phyloP scores from a whole-genome alignment of 2,113 vertebrate genomes.

The Excalfactoria chinensis region DNA sequence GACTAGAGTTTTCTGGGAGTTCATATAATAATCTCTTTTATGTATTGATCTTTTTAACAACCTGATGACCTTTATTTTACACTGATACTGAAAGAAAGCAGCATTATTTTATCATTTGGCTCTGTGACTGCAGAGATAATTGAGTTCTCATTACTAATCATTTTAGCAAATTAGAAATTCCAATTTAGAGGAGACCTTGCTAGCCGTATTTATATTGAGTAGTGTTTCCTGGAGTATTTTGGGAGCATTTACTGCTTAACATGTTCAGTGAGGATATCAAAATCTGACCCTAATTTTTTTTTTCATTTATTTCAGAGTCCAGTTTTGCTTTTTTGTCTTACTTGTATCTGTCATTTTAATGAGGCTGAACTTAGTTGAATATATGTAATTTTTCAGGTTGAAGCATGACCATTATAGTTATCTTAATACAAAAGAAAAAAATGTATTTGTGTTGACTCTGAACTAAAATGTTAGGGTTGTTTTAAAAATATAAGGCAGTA shows the following conservation, averaged over 20 bases:
- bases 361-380: neutral
- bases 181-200: neutral
- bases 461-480: neutral
- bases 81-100: conserved; percentile 45
- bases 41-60: conserved; percentile 58
- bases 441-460: neutral
- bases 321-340: neutral
- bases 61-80: conserved; percentile 73
- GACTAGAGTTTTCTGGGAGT: conserved; percentile 69
- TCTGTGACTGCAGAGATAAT: conserved; percentile 63
- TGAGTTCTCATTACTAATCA: conserved; percentile 64
- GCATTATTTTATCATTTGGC: conserved; percentile 42
- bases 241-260: neutral
- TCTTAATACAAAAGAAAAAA: neutral
- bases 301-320: neutral
- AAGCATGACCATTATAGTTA: rapidly evolving
- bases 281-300: neutral
- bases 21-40: conserved; percentile 62
- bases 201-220: neutral
- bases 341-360: neutral
- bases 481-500: neutral
- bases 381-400: neutral
- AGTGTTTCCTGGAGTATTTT: neutral
- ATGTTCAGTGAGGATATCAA: neutral
- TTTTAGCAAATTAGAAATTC: conserved; percentile 43